These are phyloP conservation scores for Coregonus clupeaformis DNA, from an alignment of 2,113 vertebrate species.

Conservation along the genomic window DNA sequence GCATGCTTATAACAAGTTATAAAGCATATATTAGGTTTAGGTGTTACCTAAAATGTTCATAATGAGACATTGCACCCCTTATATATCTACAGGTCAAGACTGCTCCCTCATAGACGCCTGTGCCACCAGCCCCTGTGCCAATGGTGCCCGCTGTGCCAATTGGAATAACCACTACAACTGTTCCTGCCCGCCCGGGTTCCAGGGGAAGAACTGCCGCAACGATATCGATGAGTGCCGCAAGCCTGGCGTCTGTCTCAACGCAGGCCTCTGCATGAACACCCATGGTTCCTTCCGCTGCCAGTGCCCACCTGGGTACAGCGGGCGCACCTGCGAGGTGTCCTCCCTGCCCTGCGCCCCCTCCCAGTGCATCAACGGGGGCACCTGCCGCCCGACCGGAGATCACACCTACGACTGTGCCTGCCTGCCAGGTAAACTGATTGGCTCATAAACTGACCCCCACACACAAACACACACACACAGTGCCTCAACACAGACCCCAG, in stretches of 20 bases:
- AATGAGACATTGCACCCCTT: conserved; percentile 13
- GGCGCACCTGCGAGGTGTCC: conserved; percentile 80
- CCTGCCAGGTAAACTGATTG: conserved; percentile 77
- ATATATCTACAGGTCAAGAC: conserved; percentile 77
- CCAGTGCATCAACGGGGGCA: conserved; percentile 90
- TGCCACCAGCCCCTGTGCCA: conserved; percentile 85
- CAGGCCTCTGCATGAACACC: conserved; percentile 82
- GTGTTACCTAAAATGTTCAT: not conserved
- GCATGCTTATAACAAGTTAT: too few relatives aligned
- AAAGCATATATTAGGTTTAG: not conserved
- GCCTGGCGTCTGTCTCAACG: conserved; percentile 77
- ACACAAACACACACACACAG: conserved; percentile 4
- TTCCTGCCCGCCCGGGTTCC: conserved; percentile 85
- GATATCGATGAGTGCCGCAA: conserved; percentile 87
- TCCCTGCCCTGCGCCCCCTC: conserved; percentile 84
- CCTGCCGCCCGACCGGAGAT: conserved; percentile 84
- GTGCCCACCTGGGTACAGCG: conserved; percentile 78
- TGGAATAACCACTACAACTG: conserved; percentile 86
- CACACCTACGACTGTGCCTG: conserved; percentile 87
- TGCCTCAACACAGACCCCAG: not conserved
- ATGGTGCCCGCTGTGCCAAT: conserved; percentile 83
- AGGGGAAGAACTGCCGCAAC: conserved; percentile 85
- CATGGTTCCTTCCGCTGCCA: conserved; percentile 85
- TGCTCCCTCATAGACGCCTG: conserved; percentile 88
- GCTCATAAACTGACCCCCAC: not conserved